Evolutionary conservation across 2,888 invertebrate genomes (phyloP), one percentile per base, ranked within the genome.

Genomic region (Prenolepis imparis): DNA sequence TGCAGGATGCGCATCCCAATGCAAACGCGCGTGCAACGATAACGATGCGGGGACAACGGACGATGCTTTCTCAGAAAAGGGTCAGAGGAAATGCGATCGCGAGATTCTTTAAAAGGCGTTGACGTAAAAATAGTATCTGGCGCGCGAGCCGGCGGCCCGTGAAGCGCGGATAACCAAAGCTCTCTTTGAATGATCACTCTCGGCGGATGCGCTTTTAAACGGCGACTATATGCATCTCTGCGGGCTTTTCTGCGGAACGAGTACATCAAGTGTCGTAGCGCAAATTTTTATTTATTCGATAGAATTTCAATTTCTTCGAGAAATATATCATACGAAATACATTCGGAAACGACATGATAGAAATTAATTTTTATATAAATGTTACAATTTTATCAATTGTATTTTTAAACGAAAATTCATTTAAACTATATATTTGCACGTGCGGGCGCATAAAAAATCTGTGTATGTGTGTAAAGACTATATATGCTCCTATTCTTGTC

Each of bases 131-230:
- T 78, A 70, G 70, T 78, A 78, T 78, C 70, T 70, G 55, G n/a
- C 3, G 36, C 28, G 77, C 77, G 77, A 70, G 78, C 78, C 78
- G 70, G 70, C 70, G 57, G 78, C 41, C 55, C 57, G 78, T 78
- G 70, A 78, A 78, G 70, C 78, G 78, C 78, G 78, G 78, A 78
- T 78, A 78, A 78, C 78, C 70, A 57, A 70, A 66, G 70, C 64
- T 70, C 70, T 44, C 70, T 78, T 78, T 70, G 78, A 78, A 70
- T 78, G 57, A 70, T 78, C 78, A 78, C 18, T 52, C 78, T 77
- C 68, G 39, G 28, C 57, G 70, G 41, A 59, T 57, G 41, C 41
- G 70, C 70, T 78, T 78, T 78, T 78, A 70, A 70, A 57, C 48
- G 48, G 67, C n/a, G 48, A 28, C 78, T 78, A 12, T 78, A 8